A percentile compares a stretch with the other conserved stretches of the same genome.
Conservation (phyloP, 2,113 vertebrate genomes). For the Mustelus asterias region DNA sequence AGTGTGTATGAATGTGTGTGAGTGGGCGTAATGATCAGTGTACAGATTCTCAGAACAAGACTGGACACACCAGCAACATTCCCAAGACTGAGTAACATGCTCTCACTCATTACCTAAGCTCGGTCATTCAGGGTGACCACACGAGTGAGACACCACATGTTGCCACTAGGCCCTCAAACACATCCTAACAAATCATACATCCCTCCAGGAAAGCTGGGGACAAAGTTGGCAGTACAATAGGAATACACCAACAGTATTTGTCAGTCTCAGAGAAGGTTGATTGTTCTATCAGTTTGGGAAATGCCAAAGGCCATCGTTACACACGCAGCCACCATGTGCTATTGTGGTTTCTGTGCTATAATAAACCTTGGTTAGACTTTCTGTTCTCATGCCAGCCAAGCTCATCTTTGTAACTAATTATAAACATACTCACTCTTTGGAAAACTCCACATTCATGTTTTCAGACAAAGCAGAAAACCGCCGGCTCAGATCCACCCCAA, state of each 20-base stretch:
- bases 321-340: neutral
- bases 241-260: neutral
- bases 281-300: neutral
- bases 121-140: neutral
- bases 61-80: neutral
- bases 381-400: neutral
- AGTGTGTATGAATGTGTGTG: neutral
- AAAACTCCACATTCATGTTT: neutral
- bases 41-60: neutral
- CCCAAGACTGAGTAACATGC: neutral
- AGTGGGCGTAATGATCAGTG: neutral
- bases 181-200: neutral
- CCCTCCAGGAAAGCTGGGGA: neutral
- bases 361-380: neutral
- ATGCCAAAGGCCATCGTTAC: neutral
- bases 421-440: neutral
- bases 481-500: neutral
- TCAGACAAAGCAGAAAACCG: neutral
- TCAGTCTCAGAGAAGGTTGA: neutral
- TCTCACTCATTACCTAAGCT: neutral
- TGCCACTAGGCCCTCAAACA: neutral
- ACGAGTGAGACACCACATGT: neutral
- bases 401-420: neutral
- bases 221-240: neutral
- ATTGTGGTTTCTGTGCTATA: neutral